A percentile compares a stretch with the other conserved stretches of the same genome.
Conservation (phyloP, 35 echinoderm and acorn worm genomes). For the Stichopus chloronotus region DNA sequence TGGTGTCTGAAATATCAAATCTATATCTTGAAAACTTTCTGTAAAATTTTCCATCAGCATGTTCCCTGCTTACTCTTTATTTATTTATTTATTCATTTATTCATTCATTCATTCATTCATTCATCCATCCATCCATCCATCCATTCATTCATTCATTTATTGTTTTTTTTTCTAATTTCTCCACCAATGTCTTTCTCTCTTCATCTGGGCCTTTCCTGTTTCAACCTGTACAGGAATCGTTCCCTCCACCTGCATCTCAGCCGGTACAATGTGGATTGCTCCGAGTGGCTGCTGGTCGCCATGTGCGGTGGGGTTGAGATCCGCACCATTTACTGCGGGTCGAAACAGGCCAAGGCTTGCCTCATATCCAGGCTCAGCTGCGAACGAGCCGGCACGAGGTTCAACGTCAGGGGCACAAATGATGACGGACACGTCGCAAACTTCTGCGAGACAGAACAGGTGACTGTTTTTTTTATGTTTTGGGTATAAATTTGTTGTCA, state of each 20-base stretch:
- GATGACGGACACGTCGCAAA: conserved; percentile 96
- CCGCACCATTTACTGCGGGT: conserved; percentile 90
- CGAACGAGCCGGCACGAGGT: conserved; percentile 90
- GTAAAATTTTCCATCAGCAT: too few relatives aligned
- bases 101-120: too few relatives aligned
- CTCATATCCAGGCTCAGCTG: conserved; percentile 95
- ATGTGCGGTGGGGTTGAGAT: conserved; percentile 98
- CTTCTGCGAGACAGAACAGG: conserved; percentile 99
- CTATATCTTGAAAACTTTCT: too few relatives aligned
- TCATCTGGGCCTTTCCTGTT: too few relatives aligned
- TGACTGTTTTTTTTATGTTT: neutral
- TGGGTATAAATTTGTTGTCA: too few relatives aligned
- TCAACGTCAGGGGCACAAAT: conserved; percentile 96
- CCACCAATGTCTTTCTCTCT: too few relatives aligned
- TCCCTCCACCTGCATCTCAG: conserved; percentile 88
- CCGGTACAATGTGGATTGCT: conserved; percentile 79
- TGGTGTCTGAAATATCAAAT: too few relatives aligned
- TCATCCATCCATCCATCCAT: too few relatives aligned
- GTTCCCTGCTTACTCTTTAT: too few relatives aligned
- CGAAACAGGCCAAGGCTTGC: conserved; percentile 79
- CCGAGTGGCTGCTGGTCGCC: conserved; percentile 80
- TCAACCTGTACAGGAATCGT: conserved; percentile 69
- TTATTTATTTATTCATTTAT: too few relatives aligned
- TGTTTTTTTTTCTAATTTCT: too few relatives aligned
- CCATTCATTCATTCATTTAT: too few relatives aligned